Base-by-base conservation (phyloP, 2,888 invertebrate genomes). In the Philaethria dido region DNA sequence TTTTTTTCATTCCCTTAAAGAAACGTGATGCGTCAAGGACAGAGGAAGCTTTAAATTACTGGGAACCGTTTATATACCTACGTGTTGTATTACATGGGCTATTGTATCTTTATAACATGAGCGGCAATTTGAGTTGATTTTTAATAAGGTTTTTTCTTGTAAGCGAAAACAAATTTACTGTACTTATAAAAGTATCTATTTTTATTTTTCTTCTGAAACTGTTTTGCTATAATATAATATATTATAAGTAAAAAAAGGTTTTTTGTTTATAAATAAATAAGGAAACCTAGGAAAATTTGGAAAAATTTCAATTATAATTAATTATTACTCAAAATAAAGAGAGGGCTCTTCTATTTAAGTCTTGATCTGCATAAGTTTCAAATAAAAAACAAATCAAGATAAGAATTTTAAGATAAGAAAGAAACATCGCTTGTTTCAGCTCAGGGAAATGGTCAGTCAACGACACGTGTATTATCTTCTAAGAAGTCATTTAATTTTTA, bases 1-100 rank as follows among this genome's bases (percentile, higher is more conserved):
- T 60, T 57, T 63, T 66, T 66, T 57, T 68, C 60, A 52, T 42
- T 69, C 61, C 64, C 61, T 63, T 66, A 44, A 16, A 64, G 69
- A 61, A 70, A 68, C 69, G 42, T 64, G 63, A 70, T 16, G 57
- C 64, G 20, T 62, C 68, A 66, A 70, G 66, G 70, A 39, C 69
- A 69, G 44, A 55, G 62, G 62, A 52, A 57, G 55, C 54, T 44
- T 64, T 55, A 48, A 55, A 55, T 57, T 66, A 64, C 61, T 42
- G 47, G 47, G 47, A 48, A 64, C 25, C 48, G n/a, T n/a, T 18
- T 25, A 36, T 22, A n/a, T 57, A 39, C 8, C 5, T 59, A 64
- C 50, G 52, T 42, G 33, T 63, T 54, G 60, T 45, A 60, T 60
- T 60, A 60, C 60, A 60, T 29, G 45, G 60, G 29, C 60, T 33